Evolutionary conservation across 2,888 invertebrate genomes (phyloP), one percentile per base, ranked within the genome.

Genomic region (Cephus pygmeus): DNA sequence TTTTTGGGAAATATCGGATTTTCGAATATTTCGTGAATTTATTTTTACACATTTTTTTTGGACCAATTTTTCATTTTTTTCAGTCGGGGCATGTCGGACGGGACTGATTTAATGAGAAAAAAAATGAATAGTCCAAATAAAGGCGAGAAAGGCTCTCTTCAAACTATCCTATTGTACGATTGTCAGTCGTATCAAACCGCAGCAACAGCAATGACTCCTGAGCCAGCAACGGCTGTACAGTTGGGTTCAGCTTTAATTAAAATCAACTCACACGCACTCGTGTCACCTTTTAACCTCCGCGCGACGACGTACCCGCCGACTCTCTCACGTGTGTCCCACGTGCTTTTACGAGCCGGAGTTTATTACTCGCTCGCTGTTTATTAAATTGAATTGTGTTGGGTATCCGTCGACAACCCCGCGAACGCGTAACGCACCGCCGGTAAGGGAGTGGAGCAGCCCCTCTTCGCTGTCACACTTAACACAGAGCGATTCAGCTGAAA

Each of bases 291-390:
- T 77, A 77, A 82, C 79, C 80, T 71, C 71, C 33, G 76, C 71
- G 34, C 56, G 56, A 56, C 56, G 56, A 34, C 69, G 71, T 73
- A 75, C 76, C 78, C 76, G 33, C 75, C 73, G 33, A 73, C 34
- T 35, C 31, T 68, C 73, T 77, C 80, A 79, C 78, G 76, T 79
- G 77, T 79, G 76, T 82, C 75, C 82, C 81, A 81, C 79, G 81
- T 82, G 81, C 71, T 80, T 81, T 81, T 79, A 81, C 84, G 80
- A 81, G 77, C 71, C 76, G 75, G 77, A 80, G 76, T 84, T 84
- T 83, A 82, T 82, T 77, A 79, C 40, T 34, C 30, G 79, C 76
- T 78, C 56, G 76, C 79, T 77, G 82, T 84, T 83, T 84, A 81
- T 83, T 81, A 79, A 83, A 83, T 81, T 79, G 80, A 82, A 83